Percentiles rank a stretch among this genome's conserved stretches.
Evolutionary conservation across 2,797 vertebrate genomes (phyloP).

Genomic region (Enteromius radiatus): DNA sequence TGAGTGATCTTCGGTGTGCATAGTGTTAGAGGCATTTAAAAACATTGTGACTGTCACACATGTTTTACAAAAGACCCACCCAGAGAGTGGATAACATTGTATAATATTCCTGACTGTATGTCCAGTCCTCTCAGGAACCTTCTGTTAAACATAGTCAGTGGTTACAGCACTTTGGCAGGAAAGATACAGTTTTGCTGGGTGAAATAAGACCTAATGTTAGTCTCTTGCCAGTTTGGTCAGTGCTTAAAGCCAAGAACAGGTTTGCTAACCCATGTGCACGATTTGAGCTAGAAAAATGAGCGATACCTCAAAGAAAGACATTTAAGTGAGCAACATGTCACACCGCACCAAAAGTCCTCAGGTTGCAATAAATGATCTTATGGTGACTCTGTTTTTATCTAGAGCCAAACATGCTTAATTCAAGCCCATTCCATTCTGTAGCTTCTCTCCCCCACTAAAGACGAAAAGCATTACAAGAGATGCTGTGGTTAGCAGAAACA

Average conservation of each 20-base stretch:
- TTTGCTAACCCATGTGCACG: neutral
- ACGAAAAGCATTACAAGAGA: neutral
- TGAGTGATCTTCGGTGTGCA: neutral
- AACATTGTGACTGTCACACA: neutral
- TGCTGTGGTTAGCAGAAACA: neutral
- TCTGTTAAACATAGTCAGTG: constrained; percentile 1
- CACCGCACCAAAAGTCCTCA: neutral
- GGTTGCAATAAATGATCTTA: neutral
- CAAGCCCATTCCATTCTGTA: neutral
- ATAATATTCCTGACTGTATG: constrained; percentile 1
- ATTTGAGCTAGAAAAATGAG: neutral
- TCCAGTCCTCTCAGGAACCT: constrained; percentile 21
- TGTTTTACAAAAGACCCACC: constrained; percentile 1
- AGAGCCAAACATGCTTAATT: neutral
- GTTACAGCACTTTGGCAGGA: constrained; percentile 1
- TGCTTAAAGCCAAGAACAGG: neutral
- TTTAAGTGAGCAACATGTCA: neutral
- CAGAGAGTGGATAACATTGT: neutral
- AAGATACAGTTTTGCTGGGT: constrained; percentile 12
- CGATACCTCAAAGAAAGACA: neutral
- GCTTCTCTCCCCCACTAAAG: neutral
- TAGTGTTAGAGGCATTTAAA: neutral
- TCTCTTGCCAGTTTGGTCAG: constrained; percentile 2
- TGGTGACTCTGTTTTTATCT: neutral
- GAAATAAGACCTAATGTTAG: constrained; percentile 27